Evolutionary conservation across 2,888 invertebrate species (phyloP).

Genomic region (Scaeva pyrastri): DNA sequence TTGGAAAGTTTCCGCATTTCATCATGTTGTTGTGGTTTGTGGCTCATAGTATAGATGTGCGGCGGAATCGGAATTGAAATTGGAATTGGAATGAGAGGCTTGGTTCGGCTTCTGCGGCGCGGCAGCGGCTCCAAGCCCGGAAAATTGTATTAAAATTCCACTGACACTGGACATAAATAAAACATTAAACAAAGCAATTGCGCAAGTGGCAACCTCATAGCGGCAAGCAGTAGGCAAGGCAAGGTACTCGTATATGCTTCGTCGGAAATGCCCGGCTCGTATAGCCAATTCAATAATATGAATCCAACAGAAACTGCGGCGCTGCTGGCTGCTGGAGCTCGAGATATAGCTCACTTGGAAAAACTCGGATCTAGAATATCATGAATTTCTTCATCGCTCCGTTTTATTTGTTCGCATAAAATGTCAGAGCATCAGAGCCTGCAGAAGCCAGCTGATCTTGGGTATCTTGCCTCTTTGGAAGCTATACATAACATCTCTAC

Average conservation of each 20-base stretch:
- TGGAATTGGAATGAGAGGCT: not conserved
- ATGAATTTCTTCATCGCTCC: slow-evolving; percentile 70
- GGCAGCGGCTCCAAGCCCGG: slow-evolving; percentile 30
- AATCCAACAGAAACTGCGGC: slow-evolving; percentile 22
- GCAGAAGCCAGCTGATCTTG: slow-evolving; percentile 16
- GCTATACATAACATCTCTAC: slow-evolving; percentile 3
- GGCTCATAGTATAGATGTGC: no score
- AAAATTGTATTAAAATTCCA: slow-evolving; percentile 73
- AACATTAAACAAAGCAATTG: slow-evolving; percentile 76
- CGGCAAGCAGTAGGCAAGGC: not conserved
- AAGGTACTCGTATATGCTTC: not conserved
- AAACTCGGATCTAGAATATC: slow-evolving; percentile 73
- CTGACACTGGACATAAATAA: slow-evolving; percentile 72
- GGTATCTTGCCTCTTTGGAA: not conserved
- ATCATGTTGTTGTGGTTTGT: slow-evolving; percentile 46
- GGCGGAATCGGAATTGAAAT: not conserved
- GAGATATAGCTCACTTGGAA: slow-evolving; percentile 22
- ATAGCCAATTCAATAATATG: slow-evolving; percentile 10
- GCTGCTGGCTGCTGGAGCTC: slow-evolving; percentile 5
- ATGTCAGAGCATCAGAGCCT: slow-evolving; percentile 34
- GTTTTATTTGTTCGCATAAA: slow-evolving; percentile 27
- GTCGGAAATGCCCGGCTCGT: not conserved
- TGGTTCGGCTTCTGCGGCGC: slow-evolving; percentile 36
- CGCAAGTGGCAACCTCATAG: slow-evolving; percentile 52
- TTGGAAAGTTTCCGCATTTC: slow-evolving; percentile 71